Evolutionary conservation across 2,113 vertebrate genomes (phyloP), one percentile per base, ranked within the genome.

Genomic region (Siphamia tubifer): DNA sequence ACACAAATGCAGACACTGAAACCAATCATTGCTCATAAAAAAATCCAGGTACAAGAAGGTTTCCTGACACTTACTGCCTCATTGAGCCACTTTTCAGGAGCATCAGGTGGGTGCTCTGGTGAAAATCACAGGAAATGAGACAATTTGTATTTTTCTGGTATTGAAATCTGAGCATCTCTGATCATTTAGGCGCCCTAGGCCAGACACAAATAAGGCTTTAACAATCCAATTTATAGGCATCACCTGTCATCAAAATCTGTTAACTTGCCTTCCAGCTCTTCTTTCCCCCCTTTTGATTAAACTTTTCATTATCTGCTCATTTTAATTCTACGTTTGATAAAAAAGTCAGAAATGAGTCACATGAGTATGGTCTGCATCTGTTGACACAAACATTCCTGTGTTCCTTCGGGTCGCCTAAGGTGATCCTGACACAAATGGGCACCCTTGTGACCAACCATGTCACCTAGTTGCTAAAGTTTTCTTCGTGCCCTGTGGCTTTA

Each of bases 121-220:
- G 6, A 42, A 54, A 51, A 60, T 32, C 5, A 30, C 0, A 25
- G 9, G 9, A 72, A 60, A 52, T 67, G 1, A 53, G 49, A 42
- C 42, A 12, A 23, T 71, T 80, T 40, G 27, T 7, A 68, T 61
- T 48, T 61, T 48, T 49, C 43, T 62, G 16, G 13, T 52, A 48
- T 39, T 25, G 43, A 21, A 38, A 35, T 2, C 27, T 8, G 7
- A 2, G 17, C 7, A 34, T 15, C 15, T 23, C 9, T 20, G 19
- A 25, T 6, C 17, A 12, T 25, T 44, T 32, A 8, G 2, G 21
- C 48, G 34, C 17, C 1, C 8, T 17, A 2, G 38, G 44, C 25
- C 6, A 52, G 51, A 35, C 20, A 21, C 24, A 24, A n/a, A 20
- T 1, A 2, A 9, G n/a, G 11, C n/a, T n/a, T n/a, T n/a, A n/a